Conservation (phyloP, 2,797 vertebrate species). For the Crenuchus spilurus region DNA sequence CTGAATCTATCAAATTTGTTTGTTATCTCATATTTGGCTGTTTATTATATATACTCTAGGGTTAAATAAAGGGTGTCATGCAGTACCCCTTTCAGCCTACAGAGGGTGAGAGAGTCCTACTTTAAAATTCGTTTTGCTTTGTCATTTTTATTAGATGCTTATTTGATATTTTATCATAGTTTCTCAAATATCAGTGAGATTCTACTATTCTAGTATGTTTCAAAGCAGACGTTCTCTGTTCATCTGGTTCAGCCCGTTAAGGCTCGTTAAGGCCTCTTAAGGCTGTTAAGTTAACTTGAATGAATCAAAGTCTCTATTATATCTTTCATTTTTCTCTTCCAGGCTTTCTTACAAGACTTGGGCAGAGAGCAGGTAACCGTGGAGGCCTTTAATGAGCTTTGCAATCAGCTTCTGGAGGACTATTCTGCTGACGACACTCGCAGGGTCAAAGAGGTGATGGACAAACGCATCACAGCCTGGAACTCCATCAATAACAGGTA, state of each 20-base stretch:
- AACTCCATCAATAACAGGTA: constrained; percentile 89
- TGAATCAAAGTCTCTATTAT: too few species aligned
- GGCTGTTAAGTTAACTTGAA: too few species aligned
- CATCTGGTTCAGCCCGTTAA: too few species aligned
- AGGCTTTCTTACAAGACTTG: constrained; percentile 90
- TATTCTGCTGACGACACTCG: constrained; percentile 90
- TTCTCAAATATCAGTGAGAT: too few species aligned
- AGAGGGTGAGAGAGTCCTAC: constrained; percentile 72
- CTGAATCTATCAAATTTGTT: too few species aligned
- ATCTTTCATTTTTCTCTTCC: neutral
- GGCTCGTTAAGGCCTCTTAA: too few species aligned
- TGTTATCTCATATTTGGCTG: too few species aligned
- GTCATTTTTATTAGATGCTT: neutral
- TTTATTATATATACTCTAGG: too few species aligned
- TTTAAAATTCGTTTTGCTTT: neutral
- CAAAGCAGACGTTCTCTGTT: too few species aligned
- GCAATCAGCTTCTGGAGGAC: constrained; percentile 87
- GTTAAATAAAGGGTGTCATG: neutral
- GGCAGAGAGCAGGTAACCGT: constrained; percentile 82
- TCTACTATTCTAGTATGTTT: too few species aligned
- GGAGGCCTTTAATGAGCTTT: constrained; percentile 86
- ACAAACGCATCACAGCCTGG: constrained; percentile 86
- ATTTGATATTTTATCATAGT: too few species aligned
- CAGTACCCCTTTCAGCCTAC: constrained; percentile 60
- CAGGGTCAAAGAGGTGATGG: constrained; percentile 89